Base-by-base conservation (phyloP, 2,797 vertebrate species). In the Parotocinclus haroldoi region DNA sequence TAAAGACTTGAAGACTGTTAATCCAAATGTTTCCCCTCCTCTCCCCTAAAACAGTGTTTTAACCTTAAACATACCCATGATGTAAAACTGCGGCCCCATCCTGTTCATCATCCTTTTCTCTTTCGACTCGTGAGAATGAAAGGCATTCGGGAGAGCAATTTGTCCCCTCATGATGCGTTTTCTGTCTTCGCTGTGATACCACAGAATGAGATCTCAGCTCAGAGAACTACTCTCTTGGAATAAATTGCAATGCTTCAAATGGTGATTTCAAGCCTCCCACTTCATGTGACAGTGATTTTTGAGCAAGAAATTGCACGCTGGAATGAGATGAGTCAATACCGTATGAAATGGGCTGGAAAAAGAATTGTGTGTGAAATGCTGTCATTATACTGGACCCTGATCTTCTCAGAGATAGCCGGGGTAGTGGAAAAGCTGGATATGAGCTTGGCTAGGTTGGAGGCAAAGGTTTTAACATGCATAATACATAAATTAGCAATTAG, bases 111-210 rank as follows among this genome's bases (percentile, higher is more conserved):
- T 71, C 14, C 19, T 51, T 27, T 49, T 58, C 50, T 68, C 52
- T 17, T 58, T 45, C 40, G 37, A 27, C 46, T 1, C n/a, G 36
- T 50, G 7, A 59, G 53, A 46, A 72, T 65, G 9, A 66, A 69
- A 56, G 45, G 63, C 57, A 69, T 71, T 73, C 55, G 63, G 57
- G 60, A 68, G 39, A 59, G 58, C 70, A 76, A 62, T 75, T 64
- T 71, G 65, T 44, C 64, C 65, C 59, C 18, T 55, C 61, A 66
- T 71, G 63, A 71, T 73, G 42, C 40, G 54, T 40, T 51, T 66
- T 66, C 57, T 56, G 50, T 63, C 37, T 48, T 12, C 37, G 12
- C 49, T 7, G 10, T 42, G 57, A 53, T 39, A 38, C 63, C 48
- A 56, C 40, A 61, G 62, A 54, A 55, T 60, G 63, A 59, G 42